Evolutionary conservation across 1,140 invertebrate genomes (phyloP), one percentile per base, ranked within the genome.

Genomic region (Ceratina calcarata): DNA sequence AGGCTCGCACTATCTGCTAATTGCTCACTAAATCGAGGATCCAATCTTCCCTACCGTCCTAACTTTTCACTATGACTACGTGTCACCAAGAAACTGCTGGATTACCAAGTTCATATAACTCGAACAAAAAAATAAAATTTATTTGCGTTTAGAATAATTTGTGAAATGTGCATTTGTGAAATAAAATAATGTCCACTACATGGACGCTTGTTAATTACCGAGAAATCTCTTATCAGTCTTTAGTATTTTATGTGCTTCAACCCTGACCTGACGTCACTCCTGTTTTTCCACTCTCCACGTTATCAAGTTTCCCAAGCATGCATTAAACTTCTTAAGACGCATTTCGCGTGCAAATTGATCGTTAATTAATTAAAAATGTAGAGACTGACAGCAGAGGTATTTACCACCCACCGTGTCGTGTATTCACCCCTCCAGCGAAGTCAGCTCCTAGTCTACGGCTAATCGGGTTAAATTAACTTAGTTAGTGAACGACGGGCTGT

Each of bases 401-500:
- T 83, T 80, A 84, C 79, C 66, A 75, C 75, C 70, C 65, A 49
- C 45, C 65, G 32, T 32, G 60, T 65, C 45, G 66, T 77, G 64
- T 81, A 70, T 77, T 83, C 75, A 57, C 82, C 85, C 81, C 80
- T 85, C 75, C 64, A 84, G 86, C 78, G 64, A 83, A 89, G 87
- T 90, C 88, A 91, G 86, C 86, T 87, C 85, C 86, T 87, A 89
- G 88, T 89, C 90, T 87, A 88, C 75, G 72, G 86, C 90, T 91
- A 91, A 91, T 91, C 88, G 85, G 79, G 85, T 91, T 91, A 90
- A 73, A 89, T 91, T 91, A 91, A 90, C 85, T 87, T 75, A 80
- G 85, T 91, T 91, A 91, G 83, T 85, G 83, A 66, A 80, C 77
- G 80, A 73, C 81, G 58, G 69, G 69, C 62, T 83, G 65, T 68